phyloP scores from a whole-genome alignment of 2,797 vertebrate genomes.

The Notolabrus celidotus region DNA sequence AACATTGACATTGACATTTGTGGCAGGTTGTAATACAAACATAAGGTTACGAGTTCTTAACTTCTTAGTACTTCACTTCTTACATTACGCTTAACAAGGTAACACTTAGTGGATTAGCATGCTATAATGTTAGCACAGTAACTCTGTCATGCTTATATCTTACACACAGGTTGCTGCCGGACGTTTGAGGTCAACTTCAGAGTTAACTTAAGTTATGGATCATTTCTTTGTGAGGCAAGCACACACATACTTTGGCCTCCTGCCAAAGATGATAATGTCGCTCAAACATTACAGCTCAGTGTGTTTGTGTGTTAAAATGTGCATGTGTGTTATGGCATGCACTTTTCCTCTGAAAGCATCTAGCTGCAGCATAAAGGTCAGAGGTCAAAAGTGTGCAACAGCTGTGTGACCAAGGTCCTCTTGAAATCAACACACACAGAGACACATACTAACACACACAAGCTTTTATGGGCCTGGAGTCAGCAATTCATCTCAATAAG shows the following conservation, averaged over 20 bases:
- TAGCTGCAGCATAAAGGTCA: conserved; percentile 36
- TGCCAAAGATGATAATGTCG: neutral
- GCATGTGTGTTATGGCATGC: neutral
- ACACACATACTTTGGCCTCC: too few relatives aligned
- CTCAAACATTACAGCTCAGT: neutral
- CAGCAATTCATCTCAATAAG: conserved; percentile 73
- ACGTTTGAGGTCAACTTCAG: too few relatives aligned
- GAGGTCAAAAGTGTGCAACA: conserved; percentile 57
- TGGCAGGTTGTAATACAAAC: too few relatives aligned
- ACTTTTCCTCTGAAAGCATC: conserved; percentile 13
- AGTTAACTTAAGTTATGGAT: too few relatives aligned
- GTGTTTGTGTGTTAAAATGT: neutral
- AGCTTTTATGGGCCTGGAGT: conserved; percentile 42
- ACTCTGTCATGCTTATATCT: too few relatives aligned
- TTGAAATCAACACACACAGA: conserved; percentile 19
- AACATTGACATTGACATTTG: neutral
- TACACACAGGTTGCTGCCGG: too few relatives aligned
- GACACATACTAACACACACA: conserved; percentile 22
- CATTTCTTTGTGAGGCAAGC: too few relatives aligned
- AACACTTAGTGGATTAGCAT: too few relatives aligned
- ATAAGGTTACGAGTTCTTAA: too few relatives aligned
- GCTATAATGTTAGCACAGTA: too few relatives aligned
- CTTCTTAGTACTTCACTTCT: too few relatives aligned
- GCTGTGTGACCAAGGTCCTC: conserved; percentile 41
- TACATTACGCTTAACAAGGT: too few relatives aligned